Conservation (phyloP, 2,888 invertebrate species). For the Thecocarcelia acutangulata region DNA sequence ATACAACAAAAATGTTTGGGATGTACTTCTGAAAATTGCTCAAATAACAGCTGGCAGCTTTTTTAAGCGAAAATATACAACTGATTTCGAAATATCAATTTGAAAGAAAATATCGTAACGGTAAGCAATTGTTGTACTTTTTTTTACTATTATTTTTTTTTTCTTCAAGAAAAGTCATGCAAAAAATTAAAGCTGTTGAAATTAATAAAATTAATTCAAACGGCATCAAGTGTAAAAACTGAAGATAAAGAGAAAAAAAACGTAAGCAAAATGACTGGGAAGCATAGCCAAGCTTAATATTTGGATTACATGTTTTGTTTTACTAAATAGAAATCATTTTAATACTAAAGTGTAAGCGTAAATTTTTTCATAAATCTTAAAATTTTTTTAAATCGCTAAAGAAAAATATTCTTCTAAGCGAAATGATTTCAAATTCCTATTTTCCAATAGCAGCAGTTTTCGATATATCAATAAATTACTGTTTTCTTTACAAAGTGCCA, state of each 20-base stretch:
- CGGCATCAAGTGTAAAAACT: conserved; percentile 58
- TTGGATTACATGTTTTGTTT: not conserved
- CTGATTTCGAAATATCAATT: conserved; percentile 47
- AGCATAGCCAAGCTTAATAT: conserved; percentile 21
- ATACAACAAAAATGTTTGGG: conserved; percentile 26
- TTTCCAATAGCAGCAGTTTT: too few species aligned
- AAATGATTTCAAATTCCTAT: too few species aligned
- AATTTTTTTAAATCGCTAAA: too few species aligned
- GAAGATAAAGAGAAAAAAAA: conserved; percentile 6
- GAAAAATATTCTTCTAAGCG: too few species aligned
- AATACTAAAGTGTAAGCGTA: too few species aligned
- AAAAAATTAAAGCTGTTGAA: conserved; percentile 41
- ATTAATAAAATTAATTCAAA: conserved; percentile 50
- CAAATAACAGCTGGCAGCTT: conserved; percentile 47
- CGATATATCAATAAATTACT: too few species aligned
- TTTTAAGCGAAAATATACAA: conserved; percentile 34
- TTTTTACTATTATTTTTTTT: not conserved
- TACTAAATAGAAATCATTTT: too few species aligned
- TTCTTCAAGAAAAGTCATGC: conserved; percentile 20
- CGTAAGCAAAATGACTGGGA: conserved; percentile 28
- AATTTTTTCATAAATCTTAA: too few species aligned
- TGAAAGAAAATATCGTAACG: conserved; percentile 53
- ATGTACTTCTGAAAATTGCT: conserved; percentile 33
- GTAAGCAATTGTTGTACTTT: conserved; percentile 29
- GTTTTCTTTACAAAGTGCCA: too few species aligned